Evolutionary conservation across 2,888 invertebrate species (phyloP).

Genomic region (Xestia xanthographa): DNA sequence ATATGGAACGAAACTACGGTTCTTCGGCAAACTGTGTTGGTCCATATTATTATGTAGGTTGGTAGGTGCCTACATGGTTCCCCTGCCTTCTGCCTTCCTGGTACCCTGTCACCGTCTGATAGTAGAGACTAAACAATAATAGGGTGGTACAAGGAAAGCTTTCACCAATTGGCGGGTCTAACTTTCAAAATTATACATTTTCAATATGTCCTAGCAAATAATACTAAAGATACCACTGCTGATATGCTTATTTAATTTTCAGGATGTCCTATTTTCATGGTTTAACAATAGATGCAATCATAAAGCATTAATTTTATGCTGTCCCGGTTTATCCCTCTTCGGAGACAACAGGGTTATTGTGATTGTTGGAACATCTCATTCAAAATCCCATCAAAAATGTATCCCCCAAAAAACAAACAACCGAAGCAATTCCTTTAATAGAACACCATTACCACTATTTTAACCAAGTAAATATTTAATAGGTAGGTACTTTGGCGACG

Average conservation of each 20-base stretch:
- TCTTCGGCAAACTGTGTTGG: neutral
- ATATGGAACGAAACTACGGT: neutral
- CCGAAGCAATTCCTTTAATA: neutral
- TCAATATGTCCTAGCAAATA: neutral
- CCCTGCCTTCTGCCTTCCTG: neutral
- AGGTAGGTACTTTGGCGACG: constrained; percentile 1
- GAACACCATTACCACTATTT: constrained; percentile 14
- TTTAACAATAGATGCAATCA: neutral
- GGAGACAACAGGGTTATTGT: neutral
- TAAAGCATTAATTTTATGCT: neutral
- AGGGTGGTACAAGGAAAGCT: neutral
- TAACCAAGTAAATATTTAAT: constrained; percentile 7
- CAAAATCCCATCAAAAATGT: neutral
- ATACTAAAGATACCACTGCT: neutral
- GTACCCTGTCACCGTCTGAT: neutral
- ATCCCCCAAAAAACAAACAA: neutral
- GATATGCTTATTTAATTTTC: neutral
- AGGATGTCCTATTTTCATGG: neutral
- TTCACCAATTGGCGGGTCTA: neutral
- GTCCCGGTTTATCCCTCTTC: neutral
- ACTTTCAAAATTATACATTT: neutral
- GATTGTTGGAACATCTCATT: neutral
- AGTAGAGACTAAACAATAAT: neutral
- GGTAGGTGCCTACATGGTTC: neutral
- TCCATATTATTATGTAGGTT: neutral